A percentile compares a stretch with the other conserved stretches of the same genome.
Evolutionary conservation across 2,888 invertebrate species (phyloP).

Genomic region (Acleris laterana): DNA sequence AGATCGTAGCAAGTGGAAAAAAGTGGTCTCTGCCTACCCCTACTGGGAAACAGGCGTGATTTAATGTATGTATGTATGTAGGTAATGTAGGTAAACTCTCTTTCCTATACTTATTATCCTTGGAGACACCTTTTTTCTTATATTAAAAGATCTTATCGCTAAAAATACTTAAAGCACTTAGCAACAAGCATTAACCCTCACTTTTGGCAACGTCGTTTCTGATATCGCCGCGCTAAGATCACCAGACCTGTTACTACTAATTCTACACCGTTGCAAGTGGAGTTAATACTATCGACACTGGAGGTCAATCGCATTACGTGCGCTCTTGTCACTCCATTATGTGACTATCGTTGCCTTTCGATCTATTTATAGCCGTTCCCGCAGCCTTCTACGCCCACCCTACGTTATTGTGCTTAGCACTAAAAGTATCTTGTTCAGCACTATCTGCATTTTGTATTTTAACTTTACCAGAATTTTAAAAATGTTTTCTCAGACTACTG

Average conservation of each 20-base stretch:
- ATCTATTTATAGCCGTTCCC: conserved; percentile 32
- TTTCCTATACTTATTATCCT: too few species aligned
- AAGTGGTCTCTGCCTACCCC: too few species aligned
- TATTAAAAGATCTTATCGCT: too few species aligned
- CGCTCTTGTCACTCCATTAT: conserved; percentile 38
- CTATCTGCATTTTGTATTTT: not conserved
- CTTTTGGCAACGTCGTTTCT: not conserved
- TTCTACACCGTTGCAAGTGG: conserved; percentile 18
- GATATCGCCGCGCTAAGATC: conserved; percentile 24
- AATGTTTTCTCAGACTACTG: too few species aligned
- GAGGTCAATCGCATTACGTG: conserved; percentile 37
- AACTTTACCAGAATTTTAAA: too few species aligned
- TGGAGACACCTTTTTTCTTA: too few species aligned
- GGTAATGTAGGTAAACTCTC: too few species aligned
- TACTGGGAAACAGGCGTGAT: too few species aligned
- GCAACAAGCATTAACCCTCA: too few species aligned
- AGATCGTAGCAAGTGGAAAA: too few species aligned
- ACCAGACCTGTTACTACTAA: conserved; percentile 32
- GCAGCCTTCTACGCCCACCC: conserved; percentile 29
- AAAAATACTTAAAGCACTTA: too few species aligned
- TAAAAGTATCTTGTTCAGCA: conserved; percentile 8
- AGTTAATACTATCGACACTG: conserved; percentile 35
- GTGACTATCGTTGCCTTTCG: conserved; percentile 31
- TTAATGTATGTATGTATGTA: too few species aligned
- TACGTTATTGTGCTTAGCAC: conserved; percentile 17